These are phyloP conservation scores for Brienomyrus brachyistius DNA, from an alignment of 2,113 vertebrate genomes.

Conservation along the genomic window DNA sequence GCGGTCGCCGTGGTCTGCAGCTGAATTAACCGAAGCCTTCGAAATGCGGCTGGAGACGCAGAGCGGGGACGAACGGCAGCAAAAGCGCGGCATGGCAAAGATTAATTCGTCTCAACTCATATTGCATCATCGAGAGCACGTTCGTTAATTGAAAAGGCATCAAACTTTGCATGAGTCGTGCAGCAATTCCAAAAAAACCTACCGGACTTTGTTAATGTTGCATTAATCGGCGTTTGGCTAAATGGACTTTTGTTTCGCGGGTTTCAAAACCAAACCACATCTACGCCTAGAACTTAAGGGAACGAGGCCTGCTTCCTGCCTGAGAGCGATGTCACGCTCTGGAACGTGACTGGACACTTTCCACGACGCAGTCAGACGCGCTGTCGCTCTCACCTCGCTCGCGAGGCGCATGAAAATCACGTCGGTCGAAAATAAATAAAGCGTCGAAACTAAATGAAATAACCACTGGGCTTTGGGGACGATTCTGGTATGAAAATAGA, in stretches of 20 bases:
- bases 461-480: conserved; percentile 14
- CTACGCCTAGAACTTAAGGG: not conserved
- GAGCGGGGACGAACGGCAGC: conserved; percentile 43
- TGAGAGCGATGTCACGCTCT: not conserved
- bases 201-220: not conserved
- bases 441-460: conserved; percentile 20
- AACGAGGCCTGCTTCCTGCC: not conserved
- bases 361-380: not conserved
- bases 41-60: conserved; percentile 40
- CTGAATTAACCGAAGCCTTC: conserved; percentile 30
- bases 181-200: not conserved
- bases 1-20: conserved; percentile 20
- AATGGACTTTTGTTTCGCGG: not conserved
- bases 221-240: not conserved
- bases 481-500: conserved; percentile 22
- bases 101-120: conserved; percentile 48
- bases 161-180: not conserved
- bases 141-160: conserved; percentile 13
- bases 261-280: not conserved
- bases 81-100: conserved; percentile 34
- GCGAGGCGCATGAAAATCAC: not conserved
- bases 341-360: not conserved
- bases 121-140: conserved; percentile 33
- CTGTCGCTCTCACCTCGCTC: not conserved
- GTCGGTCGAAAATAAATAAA: not conserved